phyloP scores from a whole-genome alignment of 1,140 invertebrate genomes.

The Dendrolimus punctatus region DNA sequence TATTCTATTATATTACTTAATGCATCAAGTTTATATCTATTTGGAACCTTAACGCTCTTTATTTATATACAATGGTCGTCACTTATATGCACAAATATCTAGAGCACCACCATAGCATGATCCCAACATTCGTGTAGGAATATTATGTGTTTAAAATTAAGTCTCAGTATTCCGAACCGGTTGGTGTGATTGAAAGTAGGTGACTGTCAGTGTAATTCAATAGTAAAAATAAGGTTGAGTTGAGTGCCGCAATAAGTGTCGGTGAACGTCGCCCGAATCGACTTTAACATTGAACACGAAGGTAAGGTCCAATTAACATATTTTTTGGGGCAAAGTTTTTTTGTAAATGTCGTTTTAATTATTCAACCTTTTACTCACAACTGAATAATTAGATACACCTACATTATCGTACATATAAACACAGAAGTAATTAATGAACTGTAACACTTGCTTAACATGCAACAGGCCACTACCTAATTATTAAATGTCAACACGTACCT shows the following conservation, averaged over 20 bases:
- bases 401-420: too few relatives aligned
- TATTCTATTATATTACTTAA: too few relatives aligned
- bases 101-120: too few relatives aligned
- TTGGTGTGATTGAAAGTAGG: conserved; percentile 50
- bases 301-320: conserved; percentile 49
- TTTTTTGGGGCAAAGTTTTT: conserved; percentile 24
- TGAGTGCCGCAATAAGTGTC: conserved; percentile 16
- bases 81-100: too few relatives aligned
- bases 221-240: conserved; percentile 28
- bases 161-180: conserved; percentile 42
- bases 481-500: too few relatives aligned
- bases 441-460: background rate
- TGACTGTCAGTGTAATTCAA: conserved; percentile 41
- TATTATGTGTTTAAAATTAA: conserved; percentile 20
- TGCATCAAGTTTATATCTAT: too few relatives aligned
- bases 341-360: conserved; percentile 10
- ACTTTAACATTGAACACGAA: conserved; percentile 50
- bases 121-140: too few relatives aligned
- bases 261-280: conserved; percentile 38
- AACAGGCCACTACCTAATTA: conserved; percentile 1
- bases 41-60: too few relatives aligned
- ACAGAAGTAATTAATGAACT: background rate
- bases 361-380: conserved; percentile 2
- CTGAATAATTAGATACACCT: too few relatives aligned
- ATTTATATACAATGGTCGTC: too few relatives aligned